phyloP scores from a whole-genome alignment of 2,113 vertebrate genomes.

The Ictalurus furcatus region DNA sequence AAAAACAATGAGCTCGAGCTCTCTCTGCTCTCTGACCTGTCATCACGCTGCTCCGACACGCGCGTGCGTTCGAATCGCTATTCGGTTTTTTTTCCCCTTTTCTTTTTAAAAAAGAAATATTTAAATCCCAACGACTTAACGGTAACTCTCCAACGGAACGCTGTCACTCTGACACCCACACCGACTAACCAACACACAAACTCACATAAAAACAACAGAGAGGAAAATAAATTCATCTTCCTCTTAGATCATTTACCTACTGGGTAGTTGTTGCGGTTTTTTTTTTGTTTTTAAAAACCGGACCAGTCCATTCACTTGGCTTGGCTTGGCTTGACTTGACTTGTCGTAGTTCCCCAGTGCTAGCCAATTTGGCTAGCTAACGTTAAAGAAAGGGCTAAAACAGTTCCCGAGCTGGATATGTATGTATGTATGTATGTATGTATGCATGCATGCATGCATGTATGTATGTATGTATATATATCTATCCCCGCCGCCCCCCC shows the following conservation, averaged over 20 bases:
- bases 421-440: no score
- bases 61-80: not conserved
- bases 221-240: not conserved
- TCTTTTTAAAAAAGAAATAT: not conserved
- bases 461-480: no score
- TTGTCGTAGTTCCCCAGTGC: not conserved
- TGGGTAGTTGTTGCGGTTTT: no score
- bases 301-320: not conserved
- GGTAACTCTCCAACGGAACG: constrained; percentile 1
- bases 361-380: constrained; percentile 23
- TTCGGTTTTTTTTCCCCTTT: not conserved
- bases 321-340: not conserved
- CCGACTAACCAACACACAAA: not conserved
- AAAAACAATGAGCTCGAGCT: not conserved
- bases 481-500: no score
- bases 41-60: not conserved
- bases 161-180: not conserved
- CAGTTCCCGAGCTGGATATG: not conserved
- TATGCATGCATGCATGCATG: no score
- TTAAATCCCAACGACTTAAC: constrained; percentile 25
- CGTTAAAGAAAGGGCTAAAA: not conserved
- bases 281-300: not conserved
- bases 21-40: not conserved
- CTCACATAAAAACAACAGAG: not conserved
- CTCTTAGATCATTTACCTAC: not conserved